Percentiles rank a stretch among this genome's conserved stretches.
Evolutionary conservation across 2,888 invertebrate species (phyloP).

Genomic region (Seira musarum): DNA sequence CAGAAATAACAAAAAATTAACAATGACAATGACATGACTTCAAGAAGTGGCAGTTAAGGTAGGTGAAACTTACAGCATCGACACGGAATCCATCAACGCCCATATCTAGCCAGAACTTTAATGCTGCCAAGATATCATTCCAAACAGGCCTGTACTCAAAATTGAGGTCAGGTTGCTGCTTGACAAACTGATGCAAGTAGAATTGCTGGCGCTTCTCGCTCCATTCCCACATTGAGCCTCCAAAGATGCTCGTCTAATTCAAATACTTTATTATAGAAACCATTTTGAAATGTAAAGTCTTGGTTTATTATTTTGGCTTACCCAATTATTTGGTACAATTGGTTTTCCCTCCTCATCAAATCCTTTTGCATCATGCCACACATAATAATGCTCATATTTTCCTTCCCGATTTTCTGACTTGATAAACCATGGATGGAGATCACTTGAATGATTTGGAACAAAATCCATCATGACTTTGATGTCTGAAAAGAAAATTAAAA

Average conservation of each 20-base stretch:
- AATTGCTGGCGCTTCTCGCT: conserved; percentile 79
- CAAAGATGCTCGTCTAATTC: conserved; percentile 76
- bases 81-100: conserved; percentile 90
- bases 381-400: conserved; percentile 82
- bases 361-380: conserved; percentile 80
- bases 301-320: conserved; percentile 3
- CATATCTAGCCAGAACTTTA: conserved; percentile 81
- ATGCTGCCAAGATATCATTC: conserved; percentile 78
- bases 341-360: conserved; percentile 55
- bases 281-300: no score
- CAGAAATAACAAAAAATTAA: no score
- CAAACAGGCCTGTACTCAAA: conserved; percentile 81
- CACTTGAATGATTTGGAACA: conserved; percentile 82
- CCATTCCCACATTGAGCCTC: conserved; percentile 85
- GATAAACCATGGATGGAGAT: conserved; percentile 82
- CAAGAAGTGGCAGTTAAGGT: no score
- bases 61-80: conserved; percentile 74
- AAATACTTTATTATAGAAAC: background rate
- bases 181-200: conserved; percentile 84
- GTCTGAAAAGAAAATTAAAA: conserved; percentile 72
- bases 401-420: conserved; percentile 77
- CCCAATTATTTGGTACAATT: conserved; percentile 70
- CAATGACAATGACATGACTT: no score
- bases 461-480: conserved; percentile 81
- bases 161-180: conserved; percentile 84